These are phyloP conservation scores for Palythoa caribaeorum DNA, from an alignment of 92 coral and sea anemone species.

Conservation along the genomic window DNA sequence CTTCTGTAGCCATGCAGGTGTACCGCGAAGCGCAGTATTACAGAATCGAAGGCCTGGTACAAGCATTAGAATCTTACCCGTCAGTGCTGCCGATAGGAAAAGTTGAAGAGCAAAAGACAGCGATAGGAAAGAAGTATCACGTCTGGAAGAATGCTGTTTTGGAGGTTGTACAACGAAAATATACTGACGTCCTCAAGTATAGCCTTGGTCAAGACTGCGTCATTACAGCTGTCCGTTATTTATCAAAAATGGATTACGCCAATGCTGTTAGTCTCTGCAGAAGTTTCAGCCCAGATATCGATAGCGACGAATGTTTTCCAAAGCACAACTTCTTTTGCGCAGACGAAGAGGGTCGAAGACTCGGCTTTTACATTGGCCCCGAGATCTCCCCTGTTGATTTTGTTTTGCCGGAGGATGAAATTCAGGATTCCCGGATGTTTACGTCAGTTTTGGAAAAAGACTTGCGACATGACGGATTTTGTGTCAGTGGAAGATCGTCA, in stretches of 20 bases:
- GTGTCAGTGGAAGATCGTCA: slow-evolving; percentile 85
- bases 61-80: slow-evolving; percentile 77
- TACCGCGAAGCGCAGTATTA: slow-evolving; percentile 93
- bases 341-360: slow-evolving; percentile 67
- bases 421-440: slow-evolving; percentile 71
- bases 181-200: slow-evolving; percentile 69
- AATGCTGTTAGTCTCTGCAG: slow-evolving; percentile 66
- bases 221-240: slow-evolving; percentile 72
- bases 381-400: slow-evolving; percentile 78
- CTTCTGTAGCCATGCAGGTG: slow-evolving; percentile 79
- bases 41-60: slow-evolving; percentile 74
- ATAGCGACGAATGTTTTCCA: slow-evolving; percentile 31
- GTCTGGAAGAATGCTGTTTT: slow-evolving; percentile 71
- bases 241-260: slow-evolving; percentile 65
- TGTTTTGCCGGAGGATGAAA: slow-evolving; percentile 76
- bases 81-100: slow-evolving; percentile 66
- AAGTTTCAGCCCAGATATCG: slow-evolving; percentile 29
- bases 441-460: slow-evolving; percentile 86
- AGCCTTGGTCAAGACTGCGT: slow-evolving; percentile 79
- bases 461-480: slow-evolving; percentile 80
- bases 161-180: slow-evolving; percentile 68
- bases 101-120: slow-evolving; percentile 72
- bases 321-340: slow-evolving; percentile 76
- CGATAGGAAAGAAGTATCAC: slow-evolving; percentile 64
- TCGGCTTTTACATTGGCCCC: slow-evolving; percentile 75